Conservation (phyloP, 2,797 vertebrate genomes). For the Gallinago nigripennis region DNA sequence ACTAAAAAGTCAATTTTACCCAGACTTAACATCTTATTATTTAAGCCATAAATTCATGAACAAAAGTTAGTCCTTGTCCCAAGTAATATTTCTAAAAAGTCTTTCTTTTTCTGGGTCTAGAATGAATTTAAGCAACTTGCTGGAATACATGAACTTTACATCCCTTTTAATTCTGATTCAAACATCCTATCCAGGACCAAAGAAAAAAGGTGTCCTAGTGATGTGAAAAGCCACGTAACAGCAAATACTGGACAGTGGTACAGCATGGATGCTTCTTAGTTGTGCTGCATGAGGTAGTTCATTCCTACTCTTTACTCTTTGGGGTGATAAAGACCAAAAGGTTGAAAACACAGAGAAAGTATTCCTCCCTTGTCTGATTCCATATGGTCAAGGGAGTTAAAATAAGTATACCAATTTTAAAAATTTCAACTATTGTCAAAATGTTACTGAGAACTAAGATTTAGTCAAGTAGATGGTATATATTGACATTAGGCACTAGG, state of each 20-base stretch:
- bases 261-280: neutral
- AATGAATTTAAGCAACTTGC: neutral
- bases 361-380: neutral
- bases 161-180: neutral
- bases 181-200: neutral
- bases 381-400: neutral
- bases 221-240: neutral
- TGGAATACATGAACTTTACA: neutral
- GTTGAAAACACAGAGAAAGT: neutral
- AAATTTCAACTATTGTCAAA: neutral
- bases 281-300: neutral
- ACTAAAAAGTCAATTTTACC: neutral
- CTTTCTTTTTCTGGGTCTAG: rapidly evolving
- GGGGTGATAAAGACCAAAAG: neutral
- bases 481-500: neutral
- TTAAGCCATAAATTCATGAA: neutral
- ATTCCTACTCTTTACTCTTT: neutral
- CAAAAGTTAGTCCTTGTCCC: neutral
- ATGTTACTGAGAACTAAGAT: neutral
- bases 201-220: neutral
- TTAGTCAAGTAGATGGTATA: neutral
- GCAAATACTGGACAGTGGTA: neutral
- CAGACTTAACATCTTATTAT: neutral
- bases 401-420: neutral
- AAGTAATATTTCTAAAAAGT: neutral